These are phyloP conservation scores for Rhinoderma darwinii DNA, from an alignment of 2,113 vertebrate species.

Conservation along the genomic window DNA sequence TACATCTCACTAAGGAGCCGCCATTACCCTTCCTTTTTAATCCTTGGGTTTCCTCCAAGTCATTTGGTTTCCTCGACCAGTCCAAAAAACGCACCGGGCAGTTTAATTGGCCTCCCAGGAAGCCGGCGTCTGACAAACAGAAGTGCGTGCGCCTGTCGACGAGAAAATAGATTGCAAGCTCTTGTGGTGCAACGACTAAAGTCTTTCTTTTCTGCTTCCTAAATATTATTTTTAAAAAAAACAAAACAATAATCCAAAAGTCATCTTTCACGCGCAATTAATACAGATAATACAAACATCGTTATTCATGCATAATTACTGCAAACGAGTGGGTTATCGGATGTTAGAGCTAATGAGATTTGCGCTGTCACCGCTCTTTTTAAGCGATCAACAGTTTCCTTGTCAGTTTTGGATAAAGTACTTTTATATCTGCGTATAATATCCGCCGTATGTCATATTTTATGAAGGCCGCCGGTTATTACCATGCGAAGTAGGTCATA, in stretches of 20 bases:
- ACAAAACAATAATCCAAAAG: not conserved
- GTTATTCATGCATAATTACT: not conserved
- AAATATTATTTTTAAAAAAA: not conserved
- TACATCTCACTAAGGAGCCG: not conserved
- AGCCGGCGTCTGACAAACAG: not conserved
- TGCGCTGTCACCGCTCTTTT: not conserved
- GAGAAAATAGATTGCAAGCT: not conserved
- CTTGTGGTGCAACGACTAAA: not conserved
- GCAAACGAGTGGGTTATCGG: not conserved
- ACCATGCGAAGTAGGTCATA: not conserved
- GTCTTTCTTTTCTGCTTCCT: not conserved
- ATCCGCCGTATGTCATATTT: not conserved
- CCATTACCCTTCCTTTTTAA: not conserved
- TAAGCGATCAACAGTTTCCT: not conserved
- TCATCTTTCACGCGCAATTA: not conserved
- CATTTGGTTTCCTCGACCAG: not conserved
- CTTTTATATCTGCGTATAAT: not conserved
- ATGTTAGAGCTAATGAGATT: not conserved
- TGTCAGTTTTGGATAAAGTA: not conserved
- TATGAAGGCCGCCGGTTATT: not conserved
- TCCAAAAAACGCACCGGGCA: not conserved
- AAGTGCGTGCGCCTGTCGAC: not conserved
- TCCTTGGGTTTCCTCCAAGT: not conserved
- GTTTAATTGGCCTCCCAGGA: conserved; percentile 17
- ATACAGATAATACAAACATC: not conserved